Conservation (phyloP, 2,797 vertebrate genomes). For the Urocyon cinereoargenteus region DNA sequence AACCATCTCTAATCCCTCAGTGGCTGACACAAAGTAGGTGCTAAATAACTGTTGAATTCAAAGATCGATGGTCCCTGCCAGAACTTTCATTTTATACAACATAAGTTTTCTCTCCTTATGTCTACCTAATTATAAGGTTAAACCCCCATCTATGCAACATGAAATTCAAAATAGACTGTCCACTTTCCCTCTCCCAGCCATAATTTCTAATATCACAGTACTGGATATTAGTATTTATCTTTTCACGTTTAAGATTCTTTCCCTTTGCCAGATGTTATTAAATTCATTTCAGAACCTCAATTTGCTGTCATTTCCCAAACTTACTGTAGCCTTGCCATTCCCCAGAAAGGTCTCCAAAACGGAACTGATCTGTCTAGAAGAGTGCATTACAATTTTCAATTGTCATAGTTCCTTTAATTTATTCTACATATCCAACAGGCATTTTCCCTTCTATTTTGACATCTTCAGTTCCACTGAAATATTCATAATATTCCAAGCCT, state of each 20-base stretch:
- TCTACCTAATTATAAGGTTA: conserved; percentile 12
- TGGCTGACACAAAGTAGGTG: not conserved
- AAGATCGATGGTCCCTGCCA: not conserved
- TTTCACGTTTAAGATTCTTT: conserved; percentile 63
- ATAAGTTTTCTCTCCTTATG: not conserved
- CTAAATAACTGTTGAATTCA: not conserved
- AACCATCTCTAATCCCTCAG: not conserved
- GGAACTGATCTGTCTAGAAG: conserved; percentile 70
- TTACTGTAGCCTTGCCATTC: conserved; percentile 33
- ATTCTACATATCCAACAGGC: conserved; percentile 68
- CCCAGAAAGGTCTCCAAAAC: conserved; percentile 29
- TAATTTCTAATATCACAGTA: conserved; percentile 58
- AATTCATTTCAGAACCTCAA: conserved; percentile 61
- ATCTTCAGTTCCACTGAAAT: conserved; percentile 72
- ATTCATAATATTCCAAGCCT: conserved; percentile 69
- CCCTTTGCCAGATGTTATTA: conserved; percentile 31
- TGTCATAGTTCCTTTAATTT: conserved; percentile 76
- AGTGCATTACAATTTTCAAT: conserved; percentile 76
- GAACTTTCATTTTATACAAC: not conserved
- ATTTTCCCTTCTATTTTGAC: conserved; percentile 76
- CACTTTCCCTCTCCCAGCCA: not conserved
- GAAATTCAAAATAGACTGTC: conserved; percentile 30
- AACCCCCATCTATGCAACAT: not conserved
- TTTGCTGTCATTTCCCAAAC: conserved; percentile 59
- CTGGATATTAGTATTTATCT: conserved; percentile 42